These are phyloP conservation scores for Pseudomyrmex sp. DNA, from an alignment of 1,140 invertebrate species.

Conservation along the genomic window DNA sequence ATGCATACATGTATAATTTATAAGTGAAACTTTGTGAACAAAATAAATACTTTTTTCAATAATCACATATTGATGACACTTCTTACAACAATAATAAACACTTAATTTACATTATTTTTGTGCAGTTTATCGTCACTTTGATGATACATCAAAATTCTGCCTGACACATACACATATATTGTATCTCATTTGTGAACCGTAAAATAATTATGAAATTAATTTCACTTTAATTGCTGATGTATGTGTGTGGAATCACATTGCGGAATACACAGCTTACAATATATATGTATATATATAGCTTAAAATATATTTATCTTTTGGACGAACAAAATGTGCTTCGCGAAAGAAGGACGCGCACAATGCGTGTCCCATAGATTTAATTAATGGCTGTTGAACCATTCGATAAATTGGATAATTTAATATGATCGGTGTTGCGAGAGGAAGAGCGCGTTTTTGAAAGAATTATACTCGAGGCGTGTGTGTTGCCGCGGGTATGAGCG, in stretches of 20 bases:
- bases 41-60: too few species aligned
- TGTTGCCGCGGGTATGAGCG: slow-evolving; percentile 1
- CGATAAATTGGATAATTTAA: slow-evolving; percentile 58
- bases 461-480: slow-evolving; percentile 17
- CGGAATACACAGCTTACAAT: slow-evolving; percentile 41
- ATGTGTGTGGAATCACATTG: slow-evolving; percentile 21
- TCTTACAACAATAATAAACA: too few species aligned
- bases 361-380: slow-evolving; percentile 43
- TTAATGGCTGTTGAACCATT: slow-evolving; percentile 39
- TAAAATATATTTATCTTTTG: slow-evolving; percentile 39
- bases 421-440: slow-evolving; percentile 30
- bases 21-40: too few species aligned
- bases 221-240: slow-evolving; percentile 43
- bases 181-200: slow-evolving; percentile 11
- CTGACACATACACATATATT: slow-evolving; percentile 6
- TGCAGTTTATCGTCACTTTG: too few species aligned
- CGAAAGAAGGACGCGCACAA: slow-evolving; percentile 33
- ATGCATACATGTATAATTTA: too few species aligned
- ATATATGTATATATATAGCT: slow-evolving; percentile 3
- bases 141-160: background rate
- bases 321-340: slow-evolving; percentile 52
- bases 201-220: slow-evolving; percentile 57
- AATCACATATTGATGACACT: too few species aligned
- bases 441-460: slow-evolving; percentile 39
- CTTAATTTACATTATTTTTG: too few species aligned